Conservation (phyloP, 2,888 invertebrate species). For the Dyspetes luteomarginatus region DNA sequence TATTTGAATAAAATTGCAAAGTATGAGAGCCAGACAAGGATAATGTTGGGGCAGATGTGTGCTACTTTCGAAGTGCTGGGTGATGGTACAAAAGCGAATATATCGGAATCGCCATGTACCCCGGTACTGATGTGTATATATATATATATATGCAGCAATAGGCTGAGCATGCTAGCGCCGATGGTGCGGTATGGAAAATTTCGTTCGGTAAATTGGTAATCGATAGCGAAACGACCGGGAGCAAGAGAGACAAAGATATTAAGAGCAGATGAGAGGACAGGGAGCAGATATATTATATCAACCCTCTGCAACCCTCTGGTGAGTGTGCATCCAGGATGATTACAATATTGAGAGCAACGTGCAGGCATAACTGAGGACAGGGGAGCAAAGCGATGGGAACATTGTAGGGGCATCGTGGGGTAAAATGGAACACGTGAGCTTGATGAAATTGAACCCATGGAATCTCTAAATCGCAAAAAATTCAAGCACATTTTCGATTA, state of each 20-base stretch:
- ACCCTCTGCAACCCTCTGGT: slow-evolving; percentile 9
- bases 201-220: slow-evolving; percentile 57
- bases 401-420: not conserved
- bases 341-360: slow-evolving; percentile 31
- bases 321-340: slow-evolving; percentile 32
- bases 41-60: slow-evolving; percentile 41
- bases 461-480: not conserved
- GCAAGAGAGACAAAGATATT: slow-evolving; percentile 20
- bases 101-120: slow-evolving; percentile 5
- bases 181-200: slow-evolving; percentile 28
- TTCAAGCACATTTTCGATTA: not conserved
- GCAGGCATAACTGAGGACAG: not conserved
- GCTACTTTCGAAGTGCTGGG: not conserved
- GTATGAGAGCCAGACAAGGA: slow-evolving; percentile 10
- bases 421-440: not conserved
- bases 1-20: slow-evolving; percentile 13
- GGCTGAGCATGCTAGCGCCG: not conserved
- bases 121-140: not conserved
- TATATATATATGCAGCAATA: slow-evolving; percentile 5
- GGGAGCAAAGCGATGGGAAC: not conserved
- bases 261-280: slow-evolving; percentile 2
- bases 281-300: not conserved
- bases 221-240: slow-evolving; percentile 37
- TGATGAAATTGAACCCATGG: not conserved
- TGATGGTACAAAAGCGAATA: not conserved